Percentiles rank a stretch among this genome's conserved stretches.
These are phyloP conservation scores for Poeciliopsis presidionis DNA, from an alignment of 2,797 vertebrate species.

Conservation along the genomic window DNA sequence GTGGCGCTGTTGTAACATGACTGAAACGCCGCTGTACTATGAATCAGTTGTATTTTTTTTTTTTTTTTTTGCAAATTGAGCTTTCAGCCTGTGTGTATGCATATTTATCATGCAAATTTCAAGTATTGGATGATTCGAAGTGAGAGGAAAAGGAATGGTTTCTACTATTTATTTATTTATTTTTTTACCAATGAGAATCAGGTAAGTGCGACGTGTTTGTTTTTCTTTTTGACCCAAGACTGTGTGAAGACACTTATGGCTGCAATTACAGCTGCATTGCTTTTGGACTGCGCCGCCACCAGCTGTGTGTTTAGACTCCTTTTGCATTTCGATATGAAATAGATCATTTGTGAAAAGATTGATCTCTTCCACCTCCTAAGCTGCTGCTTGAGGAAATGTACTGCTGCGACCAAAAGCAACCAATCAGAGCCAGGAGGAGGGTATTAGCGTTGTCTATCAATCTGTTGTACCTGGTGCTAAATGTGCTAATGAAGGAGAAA, in stretches of 20 bases:
- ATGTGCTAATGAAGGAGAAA: no score
- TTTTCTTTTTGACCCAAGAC: no score
- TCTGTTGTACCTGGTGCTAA: no score
- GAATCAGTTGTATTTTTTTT: not conserved
- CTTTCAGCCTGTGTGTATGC: not conserved
- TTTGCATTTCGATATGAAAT: not conserved
- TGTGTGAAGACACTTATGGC: not conserved
- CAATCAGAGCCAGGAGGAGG: no score
- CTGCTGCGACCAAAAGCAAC: no score
- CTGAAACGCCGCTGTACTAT: slow-evolving; percentile 8
- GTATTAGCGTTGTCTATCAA: no score
- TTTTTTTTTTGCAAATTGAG: not conserved
- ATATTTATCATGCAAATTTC: not conserved
- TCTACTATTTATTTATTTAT: not conserved
- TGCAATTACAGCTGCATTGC: not conserved
- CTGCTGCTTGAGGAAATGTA: not conserved
- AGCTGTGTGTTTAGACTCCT: not conserved
- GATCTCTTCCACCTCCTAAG: not conserved
- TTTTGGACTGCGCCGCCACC: not conserved
- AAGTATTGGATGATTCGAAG: not conserved
- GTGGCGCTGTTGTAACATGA: slow-evolving; percentile 61
- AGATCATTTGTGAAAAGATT: no score
- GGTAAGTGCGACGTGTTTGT: no score
- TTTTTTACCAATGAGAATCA: not conserved
- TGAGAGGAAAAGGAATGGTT: not conserved